Conservation (phyloP, 2,113 vertebrate species). For the Eleginops maclovinus region DNA sequence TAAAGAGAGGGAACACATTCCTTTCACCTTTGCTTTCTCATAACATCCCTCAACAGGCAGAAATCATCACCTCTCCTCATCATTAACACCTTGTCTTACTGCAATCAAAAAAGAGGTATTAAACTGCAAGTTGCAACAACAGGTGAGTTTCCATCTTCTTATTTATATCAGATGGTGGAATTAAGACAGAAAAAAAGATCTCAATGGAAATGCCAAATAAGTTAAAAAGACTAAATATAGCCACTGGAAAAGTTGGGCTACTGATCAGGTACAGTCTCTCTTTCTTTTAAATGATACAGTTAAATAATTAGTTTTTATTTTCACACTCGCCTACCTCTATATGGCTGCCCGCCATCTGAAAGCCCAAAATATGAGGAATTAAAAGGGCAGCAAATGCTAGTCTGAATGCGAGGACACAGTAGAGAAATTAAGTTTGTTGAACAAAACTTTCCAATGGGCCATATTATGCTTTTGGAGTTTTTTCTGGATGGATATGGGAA, state of each 20-base stretch:
- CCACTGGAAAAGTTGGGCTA: not conserved
- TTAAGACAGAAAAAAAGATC: not conserved
- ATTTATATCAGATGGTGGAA: not conserved
- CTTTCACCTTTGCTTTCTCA: conserved; percentile 5
- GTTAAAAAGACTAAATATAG: not conserved
- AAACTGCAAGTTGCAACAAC: not conserved
- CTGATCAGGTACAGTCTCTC: not conserved
- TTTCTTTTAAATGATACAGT: not conserved
- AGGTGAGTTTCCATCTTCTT: not conserved
- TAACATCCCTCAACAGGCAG: conserved; percentile 3
- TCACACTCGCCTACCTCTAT: not conserved
- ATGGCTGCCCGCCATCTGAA: not conserved
- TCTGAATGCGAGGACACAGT: too few species aligned
- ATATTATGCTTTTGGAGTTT: too few species aligned
- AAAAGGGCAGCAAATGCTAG: too few species aligned
- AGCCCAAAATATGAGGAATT: conserved; percentile 4
- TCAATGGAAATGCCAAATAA: not conserved
- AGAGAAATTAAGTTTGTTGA: too few species aligned
- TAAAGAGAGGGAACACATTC: conserved; percentile 17
- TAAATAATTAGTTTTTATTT: not conserved
- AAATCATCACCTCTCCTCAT: not conserved
- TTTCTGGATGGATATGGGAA: too few species aligned
- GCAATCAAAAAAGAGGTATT: conserved; percentile 1
- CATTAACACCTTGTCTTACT: conserved; percentile 18
- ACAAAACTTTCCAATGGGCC: too few species aligned